Conservation (phyloP, 2,113 vertebrate species). For the Aptenodytes patagonicus region DNA sequence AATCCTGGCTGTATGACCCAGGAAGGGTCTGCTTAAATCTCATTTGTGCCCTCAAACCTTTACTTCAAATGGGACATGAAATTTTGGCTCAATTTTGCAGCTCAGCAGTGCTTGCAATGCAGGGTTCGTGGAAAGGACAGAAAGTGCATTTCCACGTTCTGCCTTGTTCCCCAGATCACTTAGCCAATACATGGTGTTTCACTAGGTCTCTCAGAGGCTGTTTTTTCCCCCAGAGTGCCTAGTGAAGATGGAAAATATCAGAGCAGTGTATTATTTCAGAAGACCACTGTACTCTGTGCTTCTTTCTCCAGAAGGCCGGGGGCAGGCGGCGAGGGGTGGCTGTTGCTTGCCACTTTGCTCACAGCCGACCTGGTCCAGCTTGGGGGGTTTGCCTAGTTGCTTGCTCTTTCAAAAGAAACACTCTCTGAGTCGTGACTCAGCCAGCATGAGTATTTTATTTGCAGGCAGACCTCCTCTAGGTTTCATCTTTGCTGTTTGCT, state of each 20-base stretch:
- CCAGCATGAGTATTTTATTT: background rate
- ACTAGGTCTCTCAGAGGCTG: background rate
- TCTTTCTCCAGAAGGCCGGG: background rate
- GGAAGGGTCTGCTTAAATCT: background rate
- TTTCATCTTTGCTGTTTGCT: background rate
- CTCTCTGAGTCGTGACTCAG: background rate
- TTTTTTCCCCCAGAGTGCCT: background rate
- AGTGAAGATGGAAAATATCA: background rate
- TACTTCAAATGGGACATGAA: background rate
- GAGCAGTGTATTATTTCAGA: background rate
- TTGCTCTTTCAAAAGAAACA: background rate
- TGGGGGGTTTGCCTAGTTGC: background rate
- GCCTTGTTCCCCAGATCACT: background rate
- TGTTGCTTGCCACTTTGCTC: background rate
- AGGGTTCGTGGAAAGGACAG: background rate
- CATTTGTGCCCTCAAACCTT: background rate
- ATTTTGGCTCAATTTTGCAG: background rate
- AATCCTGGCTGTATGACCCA: background rate
- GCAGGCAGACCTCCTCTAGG: background rate
- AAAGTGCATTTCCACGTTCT: background rate
- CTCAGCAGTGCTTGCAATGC: background rate
- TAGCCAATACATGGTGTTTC: background rate
- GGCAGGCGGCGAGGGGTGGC: background rate
- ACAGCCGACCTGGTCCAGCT: background rate
- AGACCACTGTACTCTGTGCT: background rate